A percentile compares a stretch with the other conserved stretches of the same genome.
These are phyloP conservation scores for Drosophila lacertosa DNA, from an alignment of 1,140 invertebrate genomes.

Conservation along the genomic window DNA sequence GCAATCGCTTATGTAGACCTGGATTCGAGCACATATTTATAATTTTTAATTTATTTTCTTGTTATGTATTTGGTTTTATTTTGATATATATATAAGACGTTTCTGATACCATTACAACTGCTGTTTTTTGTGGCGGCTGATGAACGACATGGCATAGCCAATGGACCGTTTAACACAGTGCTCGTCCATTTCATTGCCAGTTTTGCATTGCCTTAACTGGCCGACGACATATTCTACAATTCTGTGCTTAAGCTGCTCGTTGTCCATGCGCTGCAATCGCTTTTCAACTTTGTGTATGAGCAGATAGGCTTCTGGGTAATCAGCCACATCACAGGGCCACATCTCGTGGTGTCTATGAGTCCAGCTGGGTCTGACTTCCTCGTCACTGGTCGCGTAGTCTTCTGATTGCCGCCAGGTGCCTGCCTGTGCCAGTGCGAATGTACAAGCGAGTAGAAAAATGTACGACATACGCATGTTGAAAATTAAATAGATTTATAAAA, in stretches of 20 bases:
- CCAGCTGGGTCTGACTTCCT: slow-evolving; percentile 31
- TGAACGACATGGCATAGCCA: slow-evolving; percentile 60
- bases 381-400: slow-evolving; percentile 11
- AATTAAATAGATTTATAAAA: neutral
- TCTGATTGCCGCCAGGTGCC: slow-evolving; percentile 14
- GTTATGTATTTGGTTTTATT: slow-evolving; percentile 32
- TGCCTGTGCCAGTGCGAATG: slow-evolving; percentile 27
- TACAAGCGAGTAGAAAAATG: slow-evolving; percentile 31
- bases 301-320: slow-evolving; percentile 37
- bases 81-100: slow-evolving; percentile 22
- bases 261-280: slow-evolving; percentile 43
- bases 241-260: slow-evolving; percentile 4
- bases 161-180: slow-evolving; percentile 56
- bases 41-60: slow-evolving; percentile 18
- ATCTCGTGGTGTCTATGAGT: slow-evolving; percentile 23
- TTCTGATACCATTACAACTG: slow-evolving; percentile 10
- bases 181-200: slow-evolving; percentile 41
- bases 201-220: slow-evolving; percentile 47
- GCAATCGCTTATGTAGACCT: no score
- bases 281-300: slow-evolving; percentile 65
- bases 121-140: slow-evolving; percentile 30
- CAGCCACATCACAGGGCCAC: slow-evolving; percentile 59
- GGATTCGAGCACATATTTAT: no score
- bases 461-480: slow-evolving; percentile 32
- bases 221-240: slow-evolving; percentile 37